Percentiles rank a stretch among this genome's conserved stretches.
Conservation (phyloP, 2,888 invertebrate genomes). For the Drosophila multiciliata region DNA sequence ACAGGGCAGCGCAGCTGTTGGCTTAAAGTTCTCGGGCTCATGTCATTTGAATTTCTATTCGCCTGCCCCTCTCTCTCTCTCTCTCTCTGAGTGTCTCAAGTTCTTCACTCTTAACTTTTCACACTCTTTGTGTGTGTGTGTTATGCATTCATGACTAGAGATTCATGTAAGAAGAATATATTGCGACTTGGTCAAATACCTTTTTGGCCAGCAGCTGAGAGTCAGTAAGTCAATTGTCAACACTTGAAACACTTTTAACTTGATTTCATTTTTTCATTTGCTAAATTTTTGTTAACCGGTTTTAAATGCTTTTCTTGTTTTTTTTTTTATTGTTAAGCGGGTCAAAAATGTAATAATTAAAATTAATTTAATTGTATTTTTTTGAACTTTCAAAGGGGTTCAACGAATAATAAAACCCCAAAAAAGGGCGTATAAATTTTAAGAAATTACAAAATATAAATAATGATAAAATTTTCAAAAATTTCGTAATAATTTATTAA, state of each 20-base stretch:
- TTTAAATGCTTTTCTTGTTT: slow-evolving; percentile 15
- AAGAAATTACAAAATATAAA: background rate
- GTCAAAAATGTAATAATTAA: slow-evolving; percentile 34
- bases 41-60: slow-evolving; percentile 57
- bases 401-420: slow-evolving; percentile 3
- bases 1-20: slow-evolving; percentile 19
- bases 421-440: background rate
- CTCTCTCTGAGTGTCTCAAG: background rate
- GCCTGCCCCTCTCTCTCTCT: background rate
- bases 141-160: slow-evolving; percentile 1
- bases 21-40: slow-evolving; percentile 47
- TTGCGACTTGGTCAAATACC: slow-evolving; percentile 22
- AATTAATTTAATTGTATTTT: slow-evolving; percentile 22
- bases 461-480: background rate
- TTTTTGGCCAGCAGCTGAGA: slow-evolving; percentile 58
- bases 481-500: background rate
- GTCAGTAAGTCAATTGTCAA: slow-evolving; percentile 77
- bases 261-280: slow-evolving; percentile 2
- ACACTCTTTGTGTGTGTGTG: slow-evolving; percentile 7
- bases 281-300: slow-evolving; percentile 51
- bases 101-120: slow-evolving; percentile 17
- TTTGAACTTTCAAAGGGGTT: background rate
- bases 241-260: slow-evolving; percentile 60
- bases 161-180: slow-evolving; percentile 16
- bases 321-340: background rate